Evolutionary conservation across 2,113 vertebrate species (phyloP).

Genomic region (Amazona guildingii): DNA sequence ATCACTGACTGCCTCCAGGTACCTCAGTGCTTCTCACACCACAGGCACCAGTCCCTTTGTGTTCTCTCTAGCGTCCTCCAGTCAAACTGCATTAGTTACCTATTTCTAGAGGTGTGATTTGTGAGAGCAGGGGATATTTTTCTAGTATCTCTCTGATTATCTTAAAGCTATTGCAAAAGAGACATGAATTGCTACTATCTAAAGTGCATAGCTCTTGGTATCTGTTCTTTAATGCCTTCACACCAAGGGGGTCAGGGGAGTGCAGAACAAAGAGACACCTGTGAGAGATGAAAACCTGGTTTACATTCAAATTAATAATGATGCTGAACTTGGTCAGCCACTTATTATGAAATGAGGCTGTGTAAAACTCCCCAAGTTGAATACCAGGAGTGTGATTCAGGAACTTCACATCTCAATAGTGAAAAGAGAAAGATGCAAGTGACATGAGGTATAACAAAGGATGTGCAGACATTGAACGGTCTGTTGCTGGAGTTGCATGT

Average conservation of each 20-base stretch:
- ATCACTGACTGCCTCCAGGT: background rate
- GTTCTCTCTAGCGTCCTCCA: background rate
- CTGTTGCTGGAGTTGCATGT: background rate
- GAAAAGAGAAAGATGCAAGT: rapidly evolving
- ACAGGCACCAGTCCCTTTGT: background rate
- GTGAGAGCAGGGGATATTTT: background rate
- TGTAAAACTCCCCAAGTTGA: background rate
- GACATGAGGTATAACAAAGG: background rate
- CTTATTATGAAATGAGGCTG: background rate
- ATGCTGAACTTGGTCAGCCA: background rate
- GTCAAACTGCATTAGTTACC: background rate
- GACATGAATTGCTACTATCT: background rate
- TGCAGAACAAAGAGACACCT: background rate
- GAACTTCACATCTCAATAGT: rapidly evolving
- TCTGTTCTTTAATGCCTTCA: background rate
- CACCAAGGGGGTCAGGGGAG: rapidly evolving
- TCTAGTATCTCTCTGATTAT: background rate
- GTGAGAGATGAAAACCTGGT: background rate
- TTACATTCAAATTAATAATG: background rate
- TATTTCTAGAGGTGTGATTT: background rate
- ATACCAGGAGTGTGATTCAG: background rate
- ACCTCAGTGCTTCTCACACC: background rate
- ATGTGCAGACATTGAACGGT: background rate
- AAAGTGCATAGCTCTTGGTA: background rate
- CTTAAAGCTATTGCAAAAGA: background rate